Evolutionary conservation across 2,113 vertebrate genomes (phyloP).

Genomic region (Nesogale talazaci): DNA sequence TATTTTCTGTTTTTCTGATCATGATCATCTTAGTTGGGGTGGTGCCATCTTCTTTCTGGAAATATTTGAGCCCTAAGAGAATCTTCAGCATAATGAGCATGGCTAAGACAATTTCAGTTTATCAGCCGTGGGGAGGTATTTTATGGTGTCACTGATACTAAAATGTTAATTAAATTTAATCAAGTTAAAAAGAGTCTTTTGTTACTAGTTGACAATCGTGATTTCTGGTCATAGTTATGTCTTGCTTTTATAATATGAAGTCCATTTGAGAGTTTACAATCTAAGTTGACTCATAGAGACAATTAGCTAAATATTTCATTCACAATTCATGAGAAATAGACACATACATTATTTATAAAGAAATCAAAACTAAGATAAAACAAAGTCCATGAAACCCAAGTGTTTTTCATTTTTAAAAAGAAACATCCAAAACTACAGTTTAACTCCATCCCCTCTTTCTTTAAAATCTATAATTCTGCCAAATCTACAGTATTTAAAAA

Average conservation of each 20-base stretch:
- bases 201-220: background rate
- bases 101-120: background rate
- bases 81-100: background rate
- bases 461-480: background rate
- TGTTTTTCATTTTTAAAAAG: background rate
- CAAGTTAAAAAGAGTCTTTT: background rate
- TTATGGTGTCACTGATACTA: background rate
- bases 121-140: background rate
- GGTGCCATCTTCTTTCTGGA: background rate
- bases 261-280: conserved; percentile 39
- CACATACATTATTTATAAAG: background rate
- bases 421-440: background rate
- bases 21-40: background rate
- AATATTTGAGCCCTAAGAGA: background rate
- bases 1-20: background rate
- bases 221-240: background rate
- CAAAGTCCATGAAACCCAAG: background rate
- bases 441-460: background rate
- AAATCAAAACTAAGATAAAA: conserved; percentile 17
- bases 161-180: conserved; percentile 59
- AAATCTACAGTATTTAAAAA: conserved; percentile 6
- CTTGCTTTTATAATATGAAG: conserved; percentile 5
- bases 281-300: background rate
- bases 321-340: background rate
- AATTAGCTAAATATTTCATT: background rate